phyloP scores from a whole-genome alignment of 2,797 vertebrate species.

The Platyrinchus mystaceus region DNA sequence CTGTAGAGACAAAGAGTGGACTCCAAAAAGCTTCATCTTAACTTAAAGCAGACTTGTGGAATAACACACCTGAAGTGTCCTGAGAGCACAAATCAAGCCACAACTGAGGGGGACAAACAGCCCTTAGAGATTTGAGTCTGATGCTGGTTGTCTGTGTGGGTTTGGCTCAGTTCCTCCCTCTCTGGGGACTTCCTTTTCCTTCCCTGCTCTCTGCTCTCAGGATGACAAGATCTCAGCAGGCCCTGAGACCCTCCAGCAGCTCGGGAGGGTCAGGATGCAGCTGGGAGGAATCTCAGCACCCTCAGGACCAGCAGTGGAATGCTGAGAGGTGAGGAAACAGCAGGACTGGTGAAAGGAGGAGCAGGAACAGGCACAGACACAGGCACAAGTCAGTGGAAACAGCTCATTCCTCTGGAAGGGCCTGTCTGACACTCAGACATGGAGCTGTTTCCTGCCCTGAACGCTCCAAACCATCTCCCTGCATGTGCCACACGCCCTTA shows the following conservation, averaged over 20 bases:
- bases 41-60: background rate
- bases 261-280: background rate
- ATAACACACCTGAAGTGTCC: background rate
- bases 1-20: background rate
- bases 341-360: background rate
- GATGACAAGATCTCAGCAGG: background rate
- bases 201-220: background rate
- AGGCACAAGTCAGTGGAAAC: background rate
- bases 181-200: background rate
- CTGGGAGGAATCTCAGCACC: background rate
- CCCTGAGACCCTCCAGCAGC: background rate
- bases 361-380: background rate
- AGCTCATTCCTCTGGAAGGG: background rate
- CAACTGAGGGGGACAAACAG: background rate
- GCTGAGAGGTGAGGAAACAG: background rate
- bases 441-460: background rate
- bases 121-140: background rate
- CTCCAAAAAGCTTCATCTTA: background rate
- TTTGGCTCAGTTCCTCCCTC: background rate
- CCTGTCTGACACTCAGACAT: background rate
- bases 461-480: background rate
- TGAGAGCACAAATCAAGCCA: background rate
- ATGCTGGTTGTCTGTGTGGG: background rate
- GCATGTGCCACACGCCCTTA: background rate
- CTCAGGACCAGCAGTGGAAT: background rate